Percentiles rank a stretch among this genome's conserved stretches.
These are phyloP conservation scores for Stigmatopora argus DNA, from an alignment of 2,113 vertebrate genomes.

Conservation along the genomic window DNA sequence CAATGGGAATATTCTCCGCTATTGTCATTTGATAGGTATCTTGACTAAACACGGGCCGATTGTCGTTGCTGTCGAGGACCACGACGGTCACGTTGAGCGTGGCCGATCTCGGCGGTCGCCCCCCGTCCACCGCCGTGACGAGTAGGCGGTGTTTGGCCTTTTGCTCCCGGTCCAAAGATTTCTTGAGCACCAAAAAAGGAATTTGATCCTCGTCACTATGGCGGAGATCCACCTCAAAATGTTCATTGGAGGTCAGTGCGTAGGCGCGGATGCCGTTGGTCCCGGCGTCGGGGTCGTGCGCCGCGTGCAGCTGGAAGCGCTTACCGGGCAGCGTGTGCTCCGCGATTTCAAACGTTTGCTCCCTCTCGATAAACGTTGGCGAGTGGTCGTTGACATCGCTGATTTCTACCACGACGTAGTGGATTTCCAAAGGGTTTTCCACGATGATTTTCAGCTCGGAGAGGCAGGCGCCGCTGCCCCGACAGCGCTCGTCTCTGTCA, in stretches of 20 bases:
- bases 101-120: slow-evolving; percentile 42
- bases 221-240: slow-evolving; percentile 48
- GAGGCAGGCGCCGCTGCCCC: slow-evolving; percentile 33
- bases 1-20: slow-evolving; percentile 31
- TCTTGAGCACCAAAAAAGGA: slow-evolving; percentile 49
- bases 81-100: slow-evolving; percentile 43
- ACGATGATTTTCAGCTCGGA: slow-evolving; percentile 54
- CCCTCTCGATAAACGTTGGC: slow-evolving; percentile 38
- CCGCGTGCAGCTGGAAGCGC: slow-evolving; percentile 54
- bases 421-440: slow-evolving; percentile 62
- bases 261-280: slow-evolving; percentile 52
- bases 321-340: slow-evolving; percentile 46
- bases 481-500: slow-evolving; percentile 58
- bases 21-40: slow-evolving; percentile 35
- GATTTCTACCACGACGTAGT: slow-evolving; percentile 56
- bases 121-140: slow-evolving; percentile 54
- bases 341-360: slow-evolving; percentile 44
- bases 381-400: slow-evolving; percentile 62
- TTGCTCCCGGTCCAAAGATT: slow-evolving; percentile 51
- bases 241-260: slow-evolving; percentile 43
- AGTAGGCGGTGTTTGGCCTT: slow-evolving; percentile 13
- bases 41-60: slow-evolving; percentile 47
- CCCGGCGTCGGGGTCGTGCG: slow-evolving; percentile 56
- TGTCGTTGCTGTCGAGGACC: slow-evolving; percentile 61
- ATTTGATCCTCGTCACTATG: slow-evolving; percentile 40